Conservation (phyloP, 92 coral and sea anemone genomes). For the Heteractis magnifica region DNA sequence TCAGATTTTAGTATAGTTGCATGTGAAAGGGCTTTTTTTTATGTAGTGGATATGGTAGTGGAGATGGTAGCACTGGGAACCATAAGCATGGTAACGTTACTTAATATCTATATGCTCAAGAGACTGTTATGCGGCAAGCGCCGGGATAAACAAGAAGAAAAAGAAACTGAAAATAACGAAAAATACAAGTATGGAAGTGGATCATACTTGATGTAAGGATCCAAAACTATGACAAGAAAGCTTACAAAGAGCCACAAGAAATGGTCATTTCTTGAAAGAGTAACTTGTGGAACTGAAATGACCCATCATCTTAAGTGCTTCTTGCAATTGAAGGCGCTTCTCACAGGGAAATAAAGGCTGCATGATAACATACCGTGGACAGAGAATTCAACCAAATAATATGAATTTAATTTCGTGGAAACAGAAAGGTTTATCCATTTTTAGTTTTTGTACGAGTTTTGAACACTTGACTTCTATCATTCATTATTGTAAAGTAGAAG, state of each 20-base stretch:
- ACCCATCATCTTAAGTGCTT: too few species aligned
- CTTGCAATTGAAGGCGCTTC: too few species aligned
- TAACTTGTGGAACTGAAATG: too few species aligned
- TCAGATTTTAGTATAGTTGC: too few species aligned
- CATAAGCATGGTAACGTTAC: constrained; percentile 33
- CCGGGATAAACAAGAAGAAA: not conserved
- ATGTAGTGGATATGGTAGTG: constrained; percentile 31
- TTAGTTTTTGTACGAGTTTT: too few species aligned
- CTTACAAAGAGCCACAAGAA: not conserved
- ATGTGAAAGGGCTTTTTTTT: not conserved
- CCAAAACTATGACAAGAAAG: not conserved
- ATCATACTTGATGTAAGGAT: constrained; percentile 49
- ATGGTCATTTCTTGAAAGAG: not conserved
- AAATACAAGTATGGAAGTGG: constrained; percentile 49
- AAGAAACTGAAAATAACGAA: not conserved
- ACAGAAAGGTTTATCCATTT: too few species aligned
- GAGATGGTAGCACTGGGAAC: constrained; percentile 61
- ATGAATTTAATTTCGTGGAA: too few species aligned
- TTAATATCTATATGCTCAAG: constrained; percentile 54
- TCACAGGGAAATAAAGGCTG: too few species aligned
- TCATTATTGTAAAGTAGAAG: too few species aligned
- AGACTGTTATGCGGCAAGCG: constrained; percentile 43
- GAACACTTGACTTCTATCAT: too few species aligned
- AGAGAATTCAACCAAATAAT: too few species aligned
- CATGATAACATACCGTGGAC: too few species aligned